Percentiles rank a stretch among this genome's conserved stretches.
Conservation (phyloP, 2,797 vertebrate species). For the Molossus alvarezi region DNA sequence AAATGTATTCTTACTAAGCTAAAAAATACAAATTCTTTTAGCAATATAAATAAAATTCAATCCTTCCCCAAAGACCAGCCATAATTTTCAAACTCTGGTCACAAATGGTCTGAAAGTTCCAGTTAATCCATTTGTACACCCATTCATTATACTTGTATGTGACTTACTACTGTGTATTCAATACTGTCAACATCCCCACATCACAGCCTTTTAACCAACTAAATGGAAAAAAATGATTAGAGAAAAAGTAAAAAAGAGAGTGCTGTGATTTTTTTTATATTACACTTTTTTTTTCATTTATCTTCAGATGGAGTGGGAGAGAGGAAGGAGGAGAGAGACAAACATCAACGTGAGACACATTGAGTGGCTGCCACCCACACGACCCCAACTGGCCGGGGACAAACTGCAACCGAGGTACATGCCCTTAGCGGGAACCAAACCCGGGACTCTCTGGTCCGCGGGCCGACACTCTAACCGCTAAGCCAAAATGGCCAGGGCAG, state of each 20-base stretch:
- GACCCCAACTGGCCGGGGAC: too few relatives aligned
- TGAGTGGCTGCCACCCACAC: too few relatives aligned
- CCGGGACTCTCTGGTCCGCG: too few relatives aligned
- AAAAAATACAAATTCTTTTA: conserved; percentile 51
- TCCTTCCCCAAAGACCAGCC: conserved; percentile 6
- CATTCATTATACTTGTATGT: not conserved
- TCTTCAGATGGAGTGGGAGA: too few relatives aligned
- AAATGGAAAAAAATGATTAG: not conserved
- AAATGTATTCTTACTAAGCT: conserved; percentile 37
- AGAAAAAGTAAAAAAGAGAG: not conserved
- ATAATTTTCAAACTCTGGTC: conserved; percentile 37
- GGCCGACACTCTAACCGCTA: too few relatives aligned
- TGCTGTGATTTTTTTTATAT: not conserved
- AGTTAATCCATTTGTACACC: not conserved
- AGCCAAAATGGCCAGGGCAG: not conserved
- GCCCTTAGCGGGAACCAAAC: too few relatives aligned
- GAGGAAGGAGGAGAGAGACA: too few relatives aligned
- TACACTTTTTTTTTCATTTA: too few relatives aligned
- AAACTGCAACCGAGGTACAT: too few relatives aligned
- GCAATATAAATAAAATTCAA: not conserved
- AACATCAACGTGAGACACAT: too few relatives aligned
- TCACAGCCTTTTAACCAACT: not conserved
- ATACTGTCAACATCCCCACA: not conserved
- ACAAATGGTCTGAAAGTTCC: not conserved
- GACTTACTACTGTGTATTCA: not conserved